Conservation (phyloP, 2,888 invertebrate species). For the Malachius bipustulatus region DNA sequence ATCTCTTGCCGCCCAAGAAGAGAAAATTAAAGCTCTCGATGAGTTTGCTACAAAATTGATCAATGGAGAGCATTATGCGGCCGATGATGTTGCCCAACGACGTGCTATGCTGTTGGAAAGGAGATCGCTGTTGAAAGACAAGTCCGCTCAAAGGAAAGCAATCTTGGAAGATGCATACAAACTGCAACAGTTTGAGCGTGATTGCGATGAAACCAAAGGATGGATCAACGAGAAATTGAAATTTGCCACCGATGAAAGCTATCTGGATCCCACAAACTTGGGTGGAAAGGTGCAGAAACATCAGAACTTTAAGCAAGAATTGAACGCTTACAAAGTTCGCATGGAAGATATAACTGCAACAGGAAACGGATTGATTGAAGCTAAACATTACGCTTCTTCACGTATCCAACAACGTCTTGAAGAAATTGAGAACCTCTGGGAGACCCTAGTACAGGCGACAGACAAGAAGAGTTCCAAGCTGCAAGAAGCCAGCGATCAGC, state of each 20-base stretch:
- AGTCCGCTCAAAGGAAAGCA: slow-evolving; percentile 74
- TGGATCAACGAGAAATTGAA: slow-evolving; percentile 99
- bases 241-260: slow-evolving; percentile 89
- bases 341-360: slow-evolving; percentile 89
- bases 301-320: slow-evolving; percentile 95
- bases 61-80: slow-evolving; percentile 96
- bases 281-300: slow-evolving; percentile 98
- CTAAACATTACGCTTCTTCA: slow-evolving; percentile 80
- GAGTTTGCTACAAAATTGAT: slow-evolving; percentile 97
- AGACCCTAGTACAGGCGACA: slow-evolving; percentile 77
- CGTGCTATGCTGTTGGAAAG: slow-evolving; percentile 81
- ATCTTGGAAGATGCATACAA: slow-evolving; percentile 90
- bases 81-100: slow-evolving; percentile 92
- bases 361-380: slow-evolving; percentile 76
- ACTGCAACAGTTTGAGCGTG: slow-evolving; percentile 94
- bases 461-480: slow-evolving; percentile 84
- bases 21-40: slow-evolving; percentile 96
- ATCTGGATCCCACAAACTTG: slow-evolving; percentile 93
- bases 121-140: slow-evolving; percentile 78
- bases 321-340: slow-evolving; percentile 90
- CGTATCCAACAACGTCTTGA: slow-evolving; percentile 75
- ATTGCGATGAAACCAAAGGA: slow-evolving; percentile 97
- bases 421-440: slow-evolving; percentile 88
- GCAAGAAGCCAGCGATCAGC: slow-evolving; percentile 93
- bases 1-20: slow-evolving; percentile 95